Conservation (phyloP, 1,140 invertebrate genomes). For the Drosophila carrolli region DNA sequence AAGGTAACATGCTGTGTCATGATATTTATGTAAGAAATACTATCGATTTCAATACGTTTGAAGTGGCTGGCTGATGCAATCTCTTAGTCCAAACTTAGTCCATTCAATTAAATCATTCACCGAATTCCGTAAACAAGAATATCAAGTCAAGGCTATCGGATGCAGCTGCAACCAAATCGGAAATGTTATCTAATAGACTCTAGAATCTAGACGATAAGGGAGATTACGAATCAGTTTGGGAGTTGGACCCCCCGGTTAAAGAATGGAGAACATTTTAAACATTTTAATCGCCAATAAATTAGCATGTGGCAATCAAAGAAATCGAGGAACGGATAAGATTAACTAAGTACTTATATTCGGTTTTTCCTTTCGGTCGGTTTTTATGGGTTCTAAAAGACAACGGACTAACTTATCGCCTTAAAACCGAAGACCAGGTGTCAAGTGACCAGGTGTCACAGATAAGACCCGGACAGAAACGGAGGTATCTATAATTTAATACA, state of each 20-base stretch:
- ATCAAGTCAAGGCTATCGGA: constrained; percentile 17
- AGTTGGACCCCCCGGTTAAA: constrained; percentile 11
- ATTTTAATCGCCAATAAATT: constrained; percentile 31
- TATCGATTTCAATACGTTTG: too few species aligned
- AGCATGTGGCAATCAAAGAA: constrained; percentile 1
- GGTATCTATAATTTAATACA: not conserved
- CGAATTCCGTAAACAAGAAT: not conserved
- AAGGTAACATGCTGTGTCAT: too few species aligned
- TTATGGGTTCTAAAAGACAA: constrained; percentile 40
- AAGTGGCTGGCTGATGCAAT: constrained; percentile 8
- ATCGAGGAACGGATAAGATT: constrained; percentile 57
- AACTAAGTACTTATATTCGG: constrained; percentile 16
- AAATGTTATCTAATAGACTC: not conserved
- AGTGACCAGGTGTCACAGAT: constrained; percentile 8
- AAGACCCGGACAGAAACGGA: not conserved
- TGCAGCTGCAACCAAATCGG: constrained; percentile 19
- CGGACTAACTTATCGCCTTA: constrained; percentile 5
- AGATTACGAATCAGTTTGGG: constrained; percentile 15
- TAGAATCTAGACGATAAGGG: not conserved
- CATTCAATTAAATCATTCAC: constrained; percentile 9
- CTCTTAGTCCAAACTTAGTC: not conserved
- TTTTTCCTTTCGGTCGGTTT: constrained; percentile 19
- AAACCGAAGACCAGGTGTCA: constrained; percentile 1
- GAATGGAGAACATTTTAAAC: not conserved
- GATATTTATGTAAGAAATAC: too few species aligned